Percentiles rank a stretch among this genome's conserved stretches.
Conservation (phyloP, 2,888 invertebrate species). For the Callosobruchus maculatus region DNA sequence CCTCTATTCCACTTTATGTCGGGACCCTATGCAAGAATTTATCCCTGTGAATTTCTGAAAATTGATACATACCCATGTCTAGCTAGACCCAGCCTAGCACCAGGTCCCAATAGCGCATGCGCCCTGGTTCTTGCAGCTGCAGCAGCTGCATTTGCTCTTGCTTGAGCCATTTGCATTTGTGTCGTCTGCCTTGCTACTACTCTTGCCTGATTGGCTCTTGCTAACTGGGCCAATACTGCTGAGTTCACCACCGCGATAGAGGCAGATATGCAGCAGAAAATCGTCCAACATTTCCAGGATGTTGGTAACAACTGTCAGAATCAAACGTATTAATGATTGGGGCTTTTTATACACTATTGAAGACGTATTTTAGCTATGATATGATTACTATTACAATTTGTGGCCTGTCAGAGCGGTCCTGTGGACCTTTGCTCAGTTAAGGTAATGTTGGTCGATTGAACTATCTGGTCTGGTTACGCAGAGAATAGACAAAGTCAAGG, state of each 20-base stretch:
- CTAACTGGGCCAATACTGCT: neutral
- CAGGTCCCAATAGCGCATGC: neutral
- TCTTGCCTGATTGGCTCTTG: neutral
- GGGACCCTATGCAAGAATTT: no score
- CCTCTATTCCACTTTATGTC: no score
- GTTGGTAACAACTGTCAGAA: neutral
- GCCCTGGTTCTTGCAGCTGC: neutral
- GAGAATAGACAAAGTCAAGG: no score
- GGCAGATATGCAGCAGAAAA: neutral
- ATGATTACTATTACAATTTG: no score
- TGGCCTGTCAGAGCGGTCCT: no score
- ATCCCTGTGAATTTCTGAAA: no score
- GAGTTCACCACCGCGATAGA: neutral
- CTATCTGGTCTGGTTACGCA: no score
- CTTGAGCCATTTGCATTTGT: neutral
- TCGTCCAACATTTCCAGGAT: neutral
- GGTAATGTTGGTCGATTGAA: no score
- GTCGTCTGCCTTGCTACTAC: neutral
- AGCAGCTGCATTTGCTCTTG: neutral
- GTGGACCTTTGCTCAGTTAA: no score
- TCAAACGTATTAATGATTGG: no score
- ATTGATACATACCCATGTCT: neutral
- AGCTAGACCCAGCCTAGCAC: neutral
- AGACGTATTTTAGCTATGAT: no score
- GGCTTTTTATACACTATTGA: no score